Evolutionary conservation across 2,113 vertebrate genomes (phyloP).

Genomic region (Gnathonemus longibarbis): DNA sequence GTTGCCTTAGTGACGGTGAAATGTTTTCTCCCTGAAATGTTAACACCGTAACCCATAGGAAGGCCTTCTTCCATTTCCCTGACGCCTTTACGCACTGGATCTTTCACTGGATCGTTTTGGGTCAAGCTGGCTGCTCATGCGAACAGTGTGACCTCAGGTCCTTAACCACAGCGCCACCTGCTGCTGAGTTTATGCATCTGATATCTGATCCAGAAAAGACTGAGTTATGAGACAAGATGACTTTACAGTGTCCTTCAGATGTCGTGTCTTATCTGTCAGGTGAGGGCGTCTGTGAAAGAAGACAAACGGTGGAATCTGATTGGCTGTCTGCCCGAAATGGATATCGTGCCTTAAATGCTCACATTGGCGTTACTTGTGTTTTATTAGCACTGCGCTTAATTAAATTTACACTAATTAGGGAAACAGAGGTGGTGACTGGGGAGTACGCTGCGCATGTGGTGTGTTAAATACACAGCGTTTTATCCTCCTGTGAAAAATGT

Average conservation of each 20-base stretch:
- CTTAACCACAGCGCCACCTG: background rate
- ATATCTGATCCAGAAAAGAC: background rate
- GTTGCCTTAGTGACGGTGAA: background rate
- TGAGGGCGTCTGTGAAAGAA: background rate
- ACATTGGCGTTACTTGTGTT: conserved; percentile 65
- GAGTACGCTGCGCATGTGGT: conserved; percentile 46
- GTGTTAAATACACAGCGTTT: conserved; percentile 1
- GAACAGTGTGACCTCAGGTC: background rate
- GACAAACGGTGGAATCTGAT: conserved; percentile 34
- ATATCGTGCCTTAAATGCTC: conserved; percentile 52
- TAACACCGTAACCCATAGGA: background rate
- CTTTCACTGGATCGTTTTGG: background rate
- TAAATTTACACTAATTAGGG: conserved; percentile 66
- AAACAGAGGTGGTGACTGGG: conserved; percentile 57
- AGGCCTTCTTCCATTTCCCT: background rate
- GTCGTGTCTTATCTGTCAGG: background rate
- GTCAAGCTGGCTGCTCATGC: background rate
- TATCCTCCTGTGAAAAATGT: conserved; percentile 8
- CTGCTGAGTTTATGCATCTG: background rate
- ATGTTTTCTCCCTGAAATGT: background rate
- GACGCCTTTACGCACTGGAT: background rate
- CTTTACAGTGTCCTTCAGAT: background rate
- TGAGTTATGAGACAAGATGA: background rate
- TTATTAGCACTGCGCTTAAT: conserved; percentile 62
- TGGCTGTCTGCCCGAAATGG: conserved; percentile 34